Evolutionary conservation across 35 echinoderm and acorn worm species (phyloP).

Genomic region (Ptychodera flava): DNA sequence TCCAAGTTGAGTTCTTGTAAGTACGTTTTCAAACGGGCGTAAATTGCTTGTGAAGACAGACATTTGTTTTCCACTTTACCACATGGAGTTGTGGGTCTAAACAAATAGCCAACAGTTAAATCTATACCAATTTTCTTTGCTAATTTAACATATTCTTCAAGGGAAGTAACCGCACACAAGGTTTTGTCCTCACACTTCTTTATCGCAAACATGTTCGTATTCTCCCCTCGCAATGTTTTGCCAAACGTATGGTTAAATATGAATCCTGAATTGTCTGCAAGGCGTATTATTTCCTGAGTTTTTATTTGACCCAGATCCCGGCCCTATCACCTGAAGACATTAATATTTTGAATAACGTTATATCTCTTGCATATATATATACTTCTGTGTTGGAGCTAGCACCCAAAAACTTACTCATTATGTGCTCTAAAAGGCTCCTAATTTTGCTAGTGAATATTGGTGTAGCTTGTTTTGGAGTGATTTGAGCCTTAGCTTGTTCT

Average conservation of each 20-base stretch:
- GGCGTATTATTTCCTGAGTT: background rate
- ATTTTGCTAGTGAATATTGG: background rate
- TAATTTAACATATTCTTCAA: no score
- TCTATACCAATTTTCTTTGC: no score
- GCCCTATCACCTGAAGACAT: background rate
- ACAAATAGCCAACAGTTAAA: no score
- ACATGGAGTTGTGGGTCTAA: background rate
- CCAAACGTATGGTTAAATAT: background rate
- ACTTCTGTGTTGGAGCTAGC: background rate
- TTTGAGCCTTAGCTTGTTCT: background rate
- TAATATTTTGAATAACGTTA: background rate
- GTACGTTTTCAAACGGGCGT: background rate
- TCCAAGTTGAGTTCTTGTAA: background rate
- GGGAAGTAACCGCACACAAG: no score
- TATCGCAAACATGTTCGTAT: no score
- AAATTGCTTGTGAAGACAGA: background rate
- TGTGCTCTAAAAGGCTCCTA: background rate
- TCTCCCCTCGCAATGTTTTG: no score
- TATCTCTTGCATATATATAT: background rate
- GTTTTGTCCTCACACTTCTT: no score
- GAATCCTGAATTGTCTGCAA: background rate
- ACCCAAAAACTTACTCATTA: background rate
- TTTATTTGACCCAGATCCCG: background rate
- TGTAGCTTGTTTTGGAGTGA: background rate
- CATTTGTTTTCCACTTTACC: background rate